A percentile compares a stretch with the other conserved stretches of the same genome.
Conservation (phyloP, 2,113 vertebrate species). For the Hippoglossus stenolepis region DNA sequence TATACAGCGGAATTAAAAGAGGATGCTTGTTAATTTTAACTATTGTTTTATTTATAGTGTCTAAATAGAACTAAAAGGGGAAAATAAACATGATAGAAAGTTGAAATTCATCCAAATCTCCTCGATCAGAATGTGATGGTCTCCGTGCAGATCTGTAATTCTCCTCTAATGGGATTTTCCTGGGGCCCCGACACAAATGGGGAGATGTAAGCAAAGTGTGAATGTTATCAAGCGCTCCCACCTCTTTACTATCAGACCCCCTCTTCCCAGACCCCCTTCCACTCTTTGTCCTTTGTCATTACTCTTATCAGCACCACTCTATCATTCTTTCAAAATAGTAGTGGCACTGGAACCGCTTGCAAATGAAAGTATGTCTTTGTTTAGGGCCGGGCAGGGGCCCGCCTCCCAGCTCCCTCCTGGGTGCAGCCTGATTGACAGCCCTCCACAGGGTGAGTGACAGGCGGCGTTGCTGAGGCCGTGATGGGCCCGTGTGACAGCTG, state of each 20-base stretch:
- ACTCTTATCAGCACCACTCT: constrained; percentile 84
- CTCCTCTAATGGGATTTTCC: constrained; percentile 79
- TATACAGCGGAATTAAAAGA: too few species aligned
- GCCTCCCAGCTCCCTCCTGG: constrained; percentile 75
- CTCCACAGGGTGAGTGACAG: constrained; percentile 84
- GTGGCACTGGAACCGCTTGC: constrained; percentile 78
- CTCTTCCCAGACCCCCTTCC: constrained; percentile 36
- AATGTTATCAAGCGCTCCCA: constrained; percentile 83
- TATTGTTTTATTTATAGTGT: too few species aligned
- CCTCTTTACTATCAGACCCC: constrained; percentile 70
- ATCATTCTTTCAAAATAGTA: constrained; percentile 81
- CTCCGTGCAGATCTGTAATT: constrained; percentile 40
- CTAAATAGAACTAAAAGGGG: too few species aligned
- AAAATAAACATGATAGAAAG: background rate
- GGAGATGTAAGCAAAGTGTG: constrained; percentile 80
- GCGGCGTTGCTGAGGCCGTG: constrained; percentile 71
- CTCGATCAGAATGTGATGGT: constrained; percentile 30
- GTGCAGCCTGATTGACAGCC: constrained; percentile 82
- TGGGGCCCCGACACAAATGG: constrained; percentile 74
- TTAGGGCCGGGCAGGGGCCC: constrained; percentile 64
- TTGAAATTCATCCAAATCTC: background rate
- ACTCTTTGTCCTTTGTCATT: constrained; percentile 80
- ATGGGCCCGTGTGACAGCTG: constrained; percentile 76
- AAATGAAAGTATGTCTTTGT: constrained; percentile 85
- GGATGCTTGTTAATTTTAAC: too few species aligned